A percentile compares a stretch with the other conserved stretches of the same genome.
phyloP scores from a whole-genome alignment of 2,888 invertebrate species.

The Caenorhabditis japonica region DNA sequence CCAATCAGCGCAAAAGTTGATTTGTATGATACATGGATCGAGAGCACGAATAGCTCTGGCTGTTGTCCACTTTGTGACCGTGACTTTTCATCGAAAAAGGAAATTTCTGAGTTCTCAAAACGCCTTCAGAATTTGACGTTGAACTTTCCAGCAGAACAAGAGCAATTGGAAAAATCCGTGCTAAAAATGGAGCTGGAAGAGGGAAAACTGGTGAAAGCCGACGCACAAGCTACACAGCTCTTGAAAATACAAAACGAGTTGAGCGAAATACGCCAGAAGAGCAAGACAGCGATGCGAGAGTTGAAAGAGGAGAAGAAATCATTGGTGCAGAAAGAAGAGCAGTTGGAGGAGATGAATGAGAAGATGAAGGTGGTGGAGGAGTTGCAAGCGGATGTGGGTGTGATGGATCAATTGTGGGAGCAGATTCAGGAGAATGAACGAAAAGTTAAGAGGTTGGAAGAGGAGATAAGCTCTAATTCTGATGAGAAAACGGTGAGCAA shows the following conservation, averaged over 20 bases:
- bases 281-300: slow-evolving; percentile 1
- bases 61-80: slow-evolving; percentile 72
- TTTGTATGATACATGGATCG: slow-evolving; percentile 65
- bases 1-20: slow-evolving; percentile 59
- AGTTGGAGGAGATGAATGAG: slow-evolving; percentile 1
- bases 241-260: slow-evolving; percentile 18
- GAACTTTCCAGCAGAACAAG: slow-evolving; percentile 57
- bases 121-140: slow-evolving; percentile 54
- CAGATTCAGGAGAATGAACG: slow-evolving; percentile 11
- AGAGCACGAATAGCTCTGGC: slow-evolving; percentile 48
- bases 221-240: slow-evolving; percentile 24
- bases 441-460: not conserved
- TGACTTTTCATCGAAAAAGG: slow-evolving; percentile 55
- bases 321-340: slow-evolving; percentile 5
- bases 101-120: slow-evolving; percentile 47
- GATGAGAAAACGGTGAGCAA: too few relatives aligned
- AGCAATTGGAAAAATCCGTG: slow-evolving; percentile 20
- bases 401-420: slow-evolving; percentile 44
- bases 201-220: slow-evolving; percentile 21
- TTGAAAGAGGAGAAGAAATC: slow-evolving; percentile 17
- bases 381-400: slow-evolving; percentile 54
- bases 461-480: not conserved
- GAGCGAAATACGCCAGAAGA: slow-evolving; percentile 19
- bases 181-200: slow-evolving; percentile 26
- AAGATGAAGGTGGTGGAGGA: slow-evolving; percentile 23